Percentiles rank a stretch among this genome's conserved stretches.
Conservation (phyloP, 2,888 invertebrate species). For the Drosophila paracracens region DNA sequence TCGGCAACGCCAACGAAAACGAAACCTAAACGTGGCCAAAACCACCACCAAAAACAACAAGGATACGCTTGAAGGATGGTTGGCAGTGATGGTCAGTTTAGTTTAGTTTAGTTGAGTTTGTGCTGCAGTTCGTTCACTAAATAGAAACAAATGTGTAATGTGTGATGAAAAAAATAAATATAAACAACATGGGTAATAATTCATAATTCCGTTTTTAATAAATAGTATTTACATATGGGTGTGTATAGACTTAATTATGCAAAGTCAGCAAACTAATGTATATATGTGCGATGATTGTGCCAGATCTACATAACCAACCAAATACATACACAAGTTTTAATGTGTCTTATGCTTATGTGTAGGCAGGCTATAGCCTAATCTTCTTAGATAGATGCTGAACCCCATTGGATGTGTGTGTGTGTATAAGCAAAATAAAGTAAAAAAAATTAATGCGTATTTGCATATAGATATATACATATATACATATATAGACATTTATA, state of each 20-base stretch:
- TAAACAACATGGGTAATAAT: constrained; percentile 51
- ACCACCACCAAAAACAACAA: constrained; percentile 61
- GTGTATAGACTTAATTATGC: constrained; percentile 39
- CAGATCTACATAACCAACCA: constrained; percentile 26
- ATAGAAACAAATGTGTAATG: constrained; percentile 36
- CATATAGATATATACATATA: constrained; percentile 26
- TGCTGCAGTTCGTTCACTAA: constrained; percentile 6
- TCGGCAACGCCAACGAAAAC: constrained; percentile 49
- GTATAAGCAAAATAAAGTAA: constrained; percentile 68
- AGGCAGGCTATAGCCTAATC: constrained; percentile 59
- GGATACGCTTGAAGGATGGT: constrained; percentile 33
- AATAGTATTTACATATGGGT: constrained; percentile 20
- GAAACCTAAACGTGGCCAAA: constrained; percentile 63
- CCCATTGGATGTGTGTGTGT: constrained; percentile 58
- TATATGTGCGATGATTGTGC: constrained; percentile 23
- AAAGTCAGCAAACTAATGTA: constrained; percentile 45
- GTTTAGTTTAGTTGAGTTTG: constrained; percentile 24
- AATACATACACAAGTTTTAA: constrained; percentile 21
- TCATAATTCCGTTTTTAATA: constrained; percentile 23
- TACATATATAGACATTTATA: constrained; percentile 14
- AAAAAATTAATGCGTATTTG: constrained; percentile 25
- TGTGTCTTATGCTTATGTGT: constrained; percentile 42
- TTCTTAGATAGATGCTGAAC: constrained; percentile 75
- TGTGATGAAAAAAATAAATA: constrained; percentile 22
- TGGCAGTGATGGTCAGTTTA: constrained; percentile 52